Conservation (phyloP, 2,797 vertebrate species). For the Parotocinclus haroldoi region DNA sequence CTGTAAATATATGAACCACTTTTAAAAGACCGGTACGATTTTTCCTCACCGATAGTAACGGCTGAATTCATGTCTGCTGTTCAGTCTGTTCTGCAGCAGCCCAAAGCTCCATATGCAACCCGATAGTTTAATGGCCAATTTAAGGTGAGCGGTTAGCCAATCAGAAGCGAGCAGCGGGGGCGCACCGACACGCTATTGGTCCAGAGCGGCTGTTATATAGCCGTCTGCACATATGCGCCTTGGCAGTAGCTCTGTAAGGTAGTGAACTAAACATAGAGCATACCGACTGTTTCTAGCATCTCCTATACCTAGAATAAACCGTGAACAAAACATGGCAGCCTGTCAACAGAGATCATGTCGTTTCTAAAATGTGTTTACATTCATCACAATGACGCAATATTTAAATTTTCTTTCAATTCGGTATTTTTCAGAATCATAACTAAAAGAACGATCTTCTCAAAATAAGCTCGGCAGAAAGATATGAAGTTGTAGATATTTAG, state of each 20-base stretch:
- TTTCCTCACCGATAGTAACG: constrained; percentile 38
- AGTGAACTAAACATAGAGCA: constrained; percentile 25
- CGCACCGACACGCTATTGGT: constrained; percentile 29
- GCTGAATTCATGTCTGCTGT: constrained; percentile 34
- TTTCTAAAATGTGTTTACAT: too few relatives aligned
- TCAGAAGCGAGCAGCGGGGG: constrained; percentile 18
- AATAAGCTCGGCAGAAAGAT: too few relatives aligned
- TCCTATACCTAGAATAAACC: too few relatives aligned
- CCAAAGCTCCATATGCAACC: constrained; percentile 18
- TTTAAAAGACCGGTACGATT: neutral
- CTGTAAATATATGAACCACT: too few relatives aligned
- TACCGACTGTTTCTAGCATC: neutral
- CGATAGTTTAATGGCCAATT: constrained; percentile 30
- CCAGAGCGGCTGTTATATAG: constrained; percentile 12
- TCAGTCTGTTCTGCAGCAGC: neutral
- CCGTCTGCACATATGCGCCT: neutral
- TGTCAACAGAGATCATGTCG: too few relatives aligned
- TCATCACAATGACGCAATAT: too few relatives aligned
- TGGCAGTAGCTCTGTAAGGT: constrained; percentile 26
- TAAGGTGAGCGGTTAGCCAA: constrained; percentile 33
- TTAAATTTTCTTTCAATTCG: too few relatives aligned
- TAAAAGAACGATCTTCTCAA: too few relatives aligned
- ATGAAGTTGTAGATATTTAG: too few relatives aligned
- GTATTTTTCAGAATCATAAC: too few relatives aligned
- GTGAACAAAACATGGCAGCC: too few relatives aligned